These are phyloP conservation scores for Drosophila leonis DNA, from an alignment of 2,888 invertebrate genomes.

Conservation along the genomic window DNA sequence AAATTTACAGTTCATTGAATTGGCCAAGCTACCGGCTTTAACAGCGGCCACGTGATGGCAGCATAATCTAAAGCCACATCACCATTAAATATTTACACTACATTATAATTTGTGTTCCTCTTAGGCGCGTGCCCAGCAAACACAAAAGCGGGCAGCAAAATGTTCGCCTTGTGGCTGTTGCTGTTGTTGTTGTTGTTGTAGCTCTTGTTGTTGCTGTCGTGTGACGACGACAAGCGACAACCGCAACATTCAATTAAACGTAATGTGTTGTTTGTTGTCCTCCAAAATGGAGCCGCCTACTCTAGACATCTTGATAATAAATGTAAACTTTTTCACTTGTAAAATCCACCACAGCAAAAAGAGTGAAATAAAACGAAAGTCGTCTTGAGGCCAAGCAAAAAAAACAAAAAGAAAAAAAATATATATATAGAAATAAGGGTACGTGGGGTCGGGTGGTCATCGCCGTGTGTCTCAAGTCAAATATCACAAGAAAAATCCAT, in stretches of 20 bases:
- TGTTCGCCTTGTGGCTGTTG: slow-evolving; percentile 8
- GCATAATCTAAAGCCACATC: slow-evolving; percentile 75
- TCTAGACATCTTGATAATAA: slow-evolving; percentile 62
- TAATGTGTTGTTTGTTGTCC: slow-evolving; percentile 78
- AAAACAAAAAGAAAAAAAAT: slow-evolving; percentile 31
- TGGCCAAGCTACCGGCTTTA: slow-evolving; percentile 54
- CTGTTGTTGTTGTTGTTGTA: slow-evolving; percentile 4
- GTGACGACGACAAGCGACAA: slow-evolving; percentile 54
- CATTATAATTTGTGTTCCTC: slow-evolving; percentile 73
- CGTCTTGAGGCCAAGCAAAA: slow-evolving; percentile 23
- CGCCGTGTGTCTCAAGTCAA: slow-evolving; percentile 56
- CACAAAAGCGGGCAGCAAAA: slow-evolving; percentile 26
- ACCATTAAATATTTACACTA: slow-evolving; percentile 80
- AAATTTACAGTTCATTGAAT: slow-evolving; percentile 72
- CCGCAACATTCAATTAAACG: slow-evolving; percentile 80
- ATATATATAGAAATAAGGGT: neutral
- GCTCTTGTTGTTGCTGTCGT: slow-evolving; percentile 17
- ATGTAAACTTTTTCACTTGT: slow-evolving; percentile 75
- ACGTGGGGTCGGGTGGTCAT: slow-evolving; percentile 52
- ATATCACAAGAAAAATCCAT: slow-evolving; percentile 81
- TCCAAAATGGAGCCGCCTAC: slow-evolving; percentile 42
- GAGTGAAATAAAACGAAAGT: slow-evolving; percentile 65
- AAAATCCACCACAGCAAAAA: slow-evolving; percentile 55
- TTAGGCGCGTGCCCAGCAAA: slow-evolving; percentile 57
- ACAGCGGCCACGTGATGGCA: slow-evolving; percentile 65